phyloP scores from a whole-genome alignment of 2,797 vertebrate genomes.

The Arctocebus calabarensis region DNA sequence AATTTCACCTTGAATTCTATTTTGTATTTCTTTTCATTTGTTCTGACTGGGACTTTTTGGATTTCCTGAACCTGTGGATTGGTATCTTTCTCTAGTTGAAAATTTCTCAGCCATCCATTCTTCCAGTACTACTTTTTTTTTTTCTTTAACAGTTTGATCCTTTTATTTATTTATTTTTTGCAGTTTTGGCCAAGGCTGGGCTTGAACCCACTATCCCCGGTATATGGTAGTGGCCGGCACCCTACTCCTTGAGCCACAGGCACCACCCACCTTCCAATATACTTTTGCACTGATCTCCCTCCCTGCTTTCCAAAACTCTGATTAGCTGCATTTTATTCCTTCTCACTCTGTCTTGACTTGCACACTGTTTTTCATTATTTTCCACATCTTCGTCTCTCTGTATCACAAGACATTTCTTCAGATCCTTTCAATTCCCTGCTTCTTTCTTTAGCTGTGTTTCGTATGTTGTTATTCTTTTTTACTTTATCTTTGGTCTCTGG shows the following conservation, averaged over 20 bases:
- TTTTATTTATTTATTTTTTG: no score
- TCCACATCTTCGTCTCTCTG: not conserved
- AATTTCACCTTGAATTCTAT: not conserved
- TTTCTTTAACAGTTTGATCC: no score
- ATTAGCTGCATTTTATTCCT: not conserved
- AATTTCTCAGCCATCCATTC: not conserved
- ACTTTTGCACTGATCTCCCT: not conserved
- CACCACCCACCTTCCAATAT: not conserved
- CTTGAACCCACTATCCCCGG: no score
- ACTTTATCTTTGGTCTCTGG: not conserved
- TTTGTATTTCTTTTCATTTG: not conserved
- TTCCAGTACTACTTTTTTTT: not conserved
- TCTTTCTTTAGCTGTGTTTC: not conserved
- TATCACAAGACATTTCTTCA: not conserved
- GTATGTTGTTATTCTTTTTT: not conserved
- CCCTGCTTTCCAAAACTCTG: not conserved
- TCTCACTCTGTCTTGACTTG: not conserved
- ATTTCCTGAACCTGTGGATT: not conserved
- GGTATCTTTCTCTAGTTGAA: not conserved
- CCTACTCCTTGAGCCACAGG: no score
- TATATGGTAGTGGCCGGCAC: no score
- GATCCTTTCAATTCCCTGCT: not conserved
- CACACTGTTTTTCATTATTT: not conserved
- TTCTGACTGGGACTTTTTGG: not conserved
- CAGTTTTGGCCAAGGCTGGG: no score